Evolutionary conservation across 2,797 vertebrate genomes (phyloP), one percentile per base, ranked within the genome.

Genomic region (Urophycis tenuis): DNA sequence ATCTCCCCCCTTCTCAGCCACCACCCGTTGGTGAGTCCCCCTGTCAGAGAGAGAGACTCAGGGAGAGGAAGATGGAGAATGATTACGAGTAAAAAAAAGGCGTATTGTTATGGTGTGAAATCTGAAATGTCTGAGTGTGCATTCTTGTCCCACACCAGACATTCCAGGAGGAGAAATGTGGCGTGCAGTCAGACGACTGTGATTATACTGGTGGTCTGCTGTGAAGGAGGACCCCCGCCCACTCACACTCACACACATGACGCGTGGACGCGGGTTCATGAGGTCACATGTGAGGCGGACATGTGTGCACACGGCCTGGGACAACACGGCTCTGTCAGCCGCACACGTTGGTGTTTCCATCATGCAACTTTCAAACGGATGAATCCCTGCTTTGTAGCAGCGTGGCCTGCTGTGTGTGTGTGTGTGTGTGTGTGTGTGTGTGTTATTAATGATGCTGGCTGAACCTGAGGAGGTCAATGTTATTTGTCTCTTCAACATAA

Each of bases 91-190:
- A 33, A 10, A 34, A 39, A 39, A n/a, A 39, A 75, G 84, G 19
- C 53, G 75, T 71, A 49, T 80, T 86, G 88, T 89, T 87, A 84
- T 89, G 85, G 84, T 76, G 78, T 85, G 87, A n/a, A 60, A 60
- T 86, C 84, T 81, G 87, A 88, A 91, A 92, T 92, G 83, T 89
- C 85, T 84, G 87, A 91, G 87, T 84, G 86, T 83, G 85, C 90
- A 92, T 93, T 92, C 89, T 81, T 72, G 75, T 88, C 92, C 90
- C 75, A 88, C 91, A 85, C 80, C 33, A 80, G 83, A 79, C 87
- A 92, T 93, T 93, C 90, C 86, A 81, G 77, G 70, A 79, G 3
- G 81, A 79, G 5, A 81, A 84, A 80, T 74, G 85, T 76, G 75
- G 83, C 72, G 75, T 80, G 73, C 80, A 29, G 67, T 29, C 67